Conservation (phyloP, 2,888 invertebrate genomes). For the Campoplex capitator region DNA sequence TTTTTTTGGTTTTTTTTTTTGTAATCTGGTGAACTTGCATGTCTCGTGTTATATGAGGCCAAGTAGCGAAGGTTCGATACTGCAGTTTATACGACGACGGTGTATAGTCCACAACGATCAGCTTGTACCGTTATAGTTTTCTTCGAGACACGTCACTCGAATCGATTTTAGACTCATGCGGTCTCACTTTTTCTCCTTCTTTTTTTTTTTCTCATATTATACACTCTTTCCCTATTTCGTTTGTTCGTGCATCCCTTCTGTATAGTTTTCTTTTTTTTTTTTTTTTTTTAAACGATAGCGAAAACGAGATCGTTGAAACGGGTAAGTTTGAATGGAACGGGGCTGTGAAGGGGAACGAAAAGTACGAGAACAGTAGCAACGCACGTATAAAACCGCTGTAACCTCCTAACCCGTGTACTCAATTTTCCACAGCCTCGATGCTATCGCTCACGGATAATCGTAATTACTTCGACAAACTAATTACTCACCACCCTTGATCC, state of each 20-base stretch:
- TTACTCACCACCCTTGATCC: slow-evolving; percentile 51
- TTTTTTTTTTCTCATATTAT: neutral
- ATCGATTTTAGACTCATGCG: slow-evolving; percentile 34
- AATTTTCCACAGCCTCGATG: slow-evolving; percentile 58
- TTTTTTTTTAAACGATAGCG: slow-evolving; percentile 42
- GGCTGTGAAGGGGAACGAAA: neutral
- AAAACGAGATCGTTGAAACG: slow-evolving; percentile 20
- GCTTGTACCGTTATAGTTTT: slow-evolving; percentile 2
- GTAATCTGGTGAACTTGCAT: neutral
- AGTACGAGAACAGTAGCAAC: slow-evolving; percentile 22
- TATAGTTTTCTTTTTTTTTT: neutral
- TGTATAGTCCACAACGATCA: slow-evolving; percentile 2
- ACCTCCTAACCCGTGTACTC: slow-evolving; percentile 45
- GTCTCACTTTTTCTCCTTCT: neutral
- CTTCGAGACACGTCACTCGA: slow-evolving; percentile 13
- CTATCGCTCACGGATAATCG: slow-evolving; percentile 66
- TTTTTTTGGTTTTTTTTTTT: neutral
- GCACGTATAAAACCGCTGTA: slow-evolving; percentile 27
- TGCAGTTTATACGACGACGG: slow-evolving; percentile 12
- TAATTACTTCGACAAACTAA: slow-evolving; percentile 71
- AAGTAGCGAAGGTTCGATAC: neutral
- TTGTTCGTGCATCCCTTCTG: slow-evolving; percentile 19
- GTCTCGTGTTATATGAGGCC: neutral
- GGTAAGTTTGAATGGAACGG: neutral
- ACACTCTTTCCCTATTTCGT: neutral